phyloP scores from a whole-genome alignment of 2,888 invertebrate species.

The Sabatieria punctata region DNA sequence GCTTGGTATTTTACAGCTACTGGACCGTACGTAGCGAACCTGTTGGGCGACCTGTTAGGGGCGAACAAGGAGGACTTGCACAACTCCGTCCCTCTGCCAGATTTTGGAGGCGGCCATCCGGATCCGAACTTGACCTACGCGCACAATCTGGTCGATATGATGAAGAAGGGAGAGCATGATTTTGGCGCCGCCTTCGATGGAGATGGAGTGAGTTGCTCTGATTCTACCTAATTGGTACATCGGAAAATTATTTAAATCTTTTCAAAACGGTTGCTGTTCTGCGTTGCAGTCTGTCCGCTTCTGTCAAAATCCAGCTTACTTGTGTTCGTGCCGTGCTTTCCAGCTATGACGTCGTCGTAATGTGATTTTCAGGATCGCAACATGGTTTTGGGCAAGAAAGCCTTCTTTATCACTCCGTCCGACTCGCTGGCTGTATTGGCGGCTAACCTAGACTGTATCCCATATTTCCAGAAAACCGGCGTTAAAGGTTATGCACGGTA shows the following conservation, averaged over 20 bases:
- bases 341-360: no score
- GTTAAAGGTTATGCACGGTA: conserved; percentile 73
- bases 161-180: conserved; percentile 47
- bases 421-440: conserved; percentile 90
- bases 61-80: conserved; percentile 53
- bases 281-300: no score
- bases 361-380: conserved; percentile 73
- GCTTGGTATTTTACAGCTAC: conserved; percentile 58
- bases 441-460: conserved; percentile 69
- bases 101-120: conserved; percentile 86
- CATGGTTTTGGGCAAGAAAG: conserved; percentile 86
- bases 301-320: no score
- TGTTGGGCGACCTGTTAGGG: conserved; percentile 69
- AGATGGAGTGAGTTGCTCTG: conserved; percentile 69
- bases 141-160: conserved; percentile 53
- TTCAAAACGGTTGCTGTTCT: no score
- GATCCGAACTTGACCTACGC: conserved; percentile 92
- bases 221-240: no score
- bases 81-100: conserved; percentile 56
- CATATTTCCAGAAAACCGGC: conserved; percentile 67
- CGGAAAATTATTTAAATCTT: no score
- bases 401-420: conserved; percentile 96
- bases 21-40: conserved; percentile 76
- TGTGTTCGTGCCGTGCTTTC: no score
- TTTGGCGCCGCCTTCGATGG: conserved; percentile 97